Base-by-base conservation (phyloP, 1,140 invertebrate genomes). In the Papilio dardanus region DNA sequence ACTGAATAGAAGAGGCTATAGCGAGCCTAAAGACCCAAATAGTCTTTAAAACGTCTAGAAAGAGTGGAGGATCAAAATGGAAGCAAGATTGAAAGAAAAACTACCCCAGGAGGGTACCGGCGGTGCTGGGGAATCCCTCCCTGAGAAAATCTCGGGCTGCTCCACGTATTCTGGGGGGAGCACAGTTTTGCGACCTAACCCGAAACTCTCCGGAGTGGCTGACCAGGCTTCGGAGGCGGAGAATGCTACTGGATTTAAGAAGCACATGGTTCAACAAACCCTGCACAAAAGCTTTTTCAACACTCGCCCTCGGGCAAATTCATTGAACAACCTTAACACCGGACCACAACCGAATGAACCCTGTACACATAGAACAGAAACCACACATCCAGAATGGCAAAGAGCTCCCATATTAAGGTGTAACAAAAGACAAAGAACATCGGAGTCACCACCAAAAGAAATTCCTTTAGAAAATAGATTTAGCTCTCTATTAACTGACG, bases 101-200 rank as follows among this genome's bases (percentile, higher is more conserved):
- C 12, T 66, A 74, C 74, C 74, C 62, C 74, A 74, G 33, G 58
- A 74, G 74, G 74, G 71, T 74, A 66, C 74, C 74, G 28, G 35
- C 14, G 7, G 16, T 42, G 14, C 54, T 65, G 62, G 74, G 40
- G 37, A 74, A 65, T 74, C 62, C 62, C 74, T 74, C 62, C 74
- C 54, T 65, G 58, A 74, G 62, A 30, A 21, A 62, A 19, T 62
- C 28, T 28, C 14, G 54, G 28, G 54, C n/a, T n/a, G n/a, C n/a
- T n/a, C n/a, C n/a, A n/a, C n/a, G n/a, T n/a, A n/a, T n/a, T n/a
- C n/a, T n/a, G 58, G 37, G 37, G 37, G 28, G 74, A 31, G 54
- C 73, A 67, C 16, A 73, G 30, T 76, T 71, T 54, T 74, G 54
- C 54, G n/a, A 28, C 54, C 54, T 3, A 50, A 50, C 46, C 3